Evolutionary conservation across 2,113 vertebrate species (phyloP).

Genomic region (Sylvia atricapilla): DNA sequence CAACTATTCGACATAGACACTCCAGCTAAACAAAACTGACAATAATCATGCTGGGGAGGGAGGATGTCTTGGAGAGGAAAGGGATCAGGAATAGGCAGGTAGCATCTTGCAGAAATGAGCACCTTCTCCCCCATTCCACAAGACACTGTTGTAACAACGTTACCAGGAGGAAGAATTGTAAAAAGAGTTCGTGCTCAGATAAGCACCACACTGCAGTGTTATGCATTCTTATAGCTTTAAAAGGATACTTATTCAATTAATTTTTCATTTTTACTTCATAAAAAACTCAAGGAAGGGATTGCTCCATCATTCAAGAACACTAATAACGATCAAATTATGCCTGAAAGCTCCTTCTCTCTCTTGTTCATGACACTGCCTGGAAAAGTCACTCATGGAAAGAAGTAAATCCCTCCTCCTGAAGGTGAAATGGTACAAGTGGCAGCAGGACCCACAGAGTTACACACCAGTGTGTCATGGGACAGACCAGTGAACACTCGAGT

Average conservation of each 20-base stretch:
- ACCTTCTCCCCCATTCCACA: background rate
- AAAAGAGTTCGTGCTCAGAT: background rate
- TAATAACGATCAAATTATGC: background rate
- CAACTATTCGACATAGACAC: background rate
- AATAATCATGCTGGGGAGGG: fast-evolving
- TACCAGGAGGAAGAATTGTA: background rate
- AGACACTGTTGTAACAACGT: background rate
- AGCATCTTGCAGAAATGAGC: background rate
- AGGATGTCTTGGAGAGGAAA: background rate
- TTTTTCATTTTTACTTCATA: background rate
- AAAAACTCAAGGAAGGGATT: background rate
- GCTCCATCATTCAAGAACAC: background rate
- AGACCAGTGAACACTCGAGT: background rate
- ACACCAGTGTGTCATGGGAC: background rate
- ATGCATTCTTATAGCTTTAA: background rate
- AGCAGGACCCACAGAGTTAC: background rate
- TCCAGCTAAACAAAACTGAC: background rate
- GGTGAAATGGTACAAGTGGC: background rate
- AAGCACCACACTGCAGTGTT: background rate
- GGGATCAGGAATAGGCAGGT: background rate
- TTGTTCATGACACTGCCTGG: background rate
- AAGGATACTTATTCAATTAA: background rate
- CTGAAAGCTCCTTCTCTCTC: background rate
- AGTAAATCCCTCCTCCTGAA: background rate
- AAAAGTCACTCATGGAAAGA: background rate